Percentiles rank a stretch among this genome's conserved stretches.
phyloP scores from a whole-genome alignment of 2,113 vertebrate species.

The Merops nubicus region DNA sequence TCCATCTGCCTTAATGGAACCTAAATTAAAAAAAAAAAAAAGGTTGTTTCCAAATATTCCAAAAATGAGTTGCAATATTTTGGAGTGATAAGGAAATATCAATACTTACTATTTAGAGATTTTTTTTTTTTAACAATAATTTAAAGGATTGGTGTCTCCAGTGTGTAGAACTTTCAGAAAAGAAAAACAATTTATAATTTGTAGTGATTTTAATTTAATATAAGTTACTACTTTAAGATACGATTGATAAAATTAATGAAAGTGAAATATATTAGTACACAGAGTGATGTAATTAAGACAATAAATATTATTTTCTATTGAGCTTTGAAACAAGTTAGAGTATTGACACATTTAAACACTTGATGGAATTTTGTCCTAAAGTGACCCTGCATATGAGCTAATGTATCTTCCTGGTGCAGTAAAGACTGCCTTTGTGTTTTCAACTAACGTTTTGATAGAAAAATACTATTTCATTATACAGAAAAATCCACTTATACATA shows the following conservation, averaged over 20 bases:
- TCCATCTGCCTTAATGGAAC: not conserved
- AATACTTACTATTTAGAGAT: not conserved
- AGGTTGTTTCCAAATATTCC: constrained; percentile 43
- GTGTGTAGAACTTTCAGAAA: not conserved
- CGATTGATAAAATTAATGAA: not conserved
- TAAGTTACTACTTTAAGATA: not conserved
- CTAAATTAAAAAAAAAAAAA: not conserved
- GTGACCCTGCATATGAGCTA: not conserved
- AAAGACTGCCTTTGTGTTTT: not conserved
- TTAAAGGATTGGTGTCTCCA: not conserved
- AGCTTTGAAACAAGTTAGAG: not conserved
- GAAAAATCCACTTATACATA: not conserved
- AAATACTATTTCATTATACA: not conserved
- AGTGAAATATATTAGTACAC: not conserved
- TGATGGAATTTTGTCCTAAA: not conserved
- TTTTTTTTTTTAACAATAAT: not conserved
- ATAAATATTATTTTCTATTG: not conserved
- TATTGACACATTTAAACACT: not conserved
- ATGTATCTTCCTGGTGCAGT: not conserved
- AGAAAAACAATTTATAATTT: not conserved
- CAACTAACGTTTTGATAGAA: not conserved
- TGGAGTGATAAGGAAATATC: constrained; percentile 39
- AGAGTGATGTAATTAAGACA: not conserved
- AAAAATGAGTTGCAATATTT: constrained; percentile 36
- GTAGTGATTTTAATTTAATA: not conserved